Evolutionary conservation across 2,888 invertebrate genomes (phyloP).

Genomic region (Cantharis lateralis): DNA sequence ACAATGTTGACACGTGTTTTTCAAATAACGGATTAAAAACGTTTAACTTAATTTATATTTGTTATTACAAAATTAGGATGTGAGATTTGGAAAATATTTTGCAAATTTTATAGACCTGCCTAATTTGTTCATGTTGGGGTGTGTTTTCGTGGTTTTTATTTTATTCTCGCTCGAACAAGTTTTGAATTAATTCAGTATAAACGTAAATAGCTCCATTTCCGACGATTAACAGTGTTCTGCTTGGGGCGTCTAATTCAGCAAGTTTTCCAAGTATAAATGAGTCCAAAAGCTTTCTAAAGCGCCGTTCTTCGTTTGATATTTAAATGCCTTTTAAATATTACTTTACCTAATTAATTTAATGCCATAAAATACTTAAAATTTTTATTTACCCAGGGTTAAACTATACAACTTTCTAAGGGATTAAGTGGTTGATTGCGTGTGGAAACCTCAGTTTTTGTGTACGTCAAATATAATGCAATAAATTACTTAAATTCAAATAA

Average conservation of each 20-base stretch:
- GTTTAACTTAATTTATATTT: not conserved
- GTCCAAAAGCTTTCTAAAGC: constrained; percentile 44
- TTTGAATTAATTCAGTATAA: constrained; percentile 51
- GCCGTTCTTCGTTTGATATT: constrained; percentile 48
- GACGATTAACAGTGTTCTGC: constrained; percentile 49
- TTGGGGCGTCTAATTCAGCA: constrained; percentile 44
- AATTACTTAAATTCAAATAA: constrained; percentile 40
- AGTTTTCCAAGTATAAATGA: constrained; percentile 44
- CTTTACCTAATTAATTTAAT: constrained; percentile 50
- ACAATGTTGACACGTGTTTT: not conserved
- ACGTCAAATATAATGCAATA: constrained; percentile 41
- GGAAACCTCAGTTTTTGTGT: constrained; percentile 32
- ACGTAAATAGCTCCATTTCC: constrained; percentile 51
- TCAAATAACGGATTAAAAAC: not conserved
- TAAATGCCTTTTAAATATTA: constrained; percentile 51
- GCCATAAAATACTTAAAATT: constrained; percentile 38
- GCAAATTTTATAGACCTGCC: constrained; percentile 13
- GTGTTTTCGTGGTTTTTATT: constrained; percentile 37
- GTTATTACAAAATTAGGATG: not conserved
- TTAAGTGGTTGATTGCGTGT: constrained; percentile 30
- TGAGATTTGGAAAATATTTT: not conserved
- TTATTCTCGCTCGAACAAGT: constrained; percentile 48
- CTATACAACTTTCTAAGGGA: constrained; percentile 5
- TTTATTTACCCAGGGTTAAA: not conserved
- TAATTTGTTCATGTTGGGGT: constrained; percentile 9